Evolutionary conservation across 2,113 vertebrate genomes (phyloP), one percentile per base, ranked within the genome.

Genomic region (Macroglossus sobrinus): DNA sequence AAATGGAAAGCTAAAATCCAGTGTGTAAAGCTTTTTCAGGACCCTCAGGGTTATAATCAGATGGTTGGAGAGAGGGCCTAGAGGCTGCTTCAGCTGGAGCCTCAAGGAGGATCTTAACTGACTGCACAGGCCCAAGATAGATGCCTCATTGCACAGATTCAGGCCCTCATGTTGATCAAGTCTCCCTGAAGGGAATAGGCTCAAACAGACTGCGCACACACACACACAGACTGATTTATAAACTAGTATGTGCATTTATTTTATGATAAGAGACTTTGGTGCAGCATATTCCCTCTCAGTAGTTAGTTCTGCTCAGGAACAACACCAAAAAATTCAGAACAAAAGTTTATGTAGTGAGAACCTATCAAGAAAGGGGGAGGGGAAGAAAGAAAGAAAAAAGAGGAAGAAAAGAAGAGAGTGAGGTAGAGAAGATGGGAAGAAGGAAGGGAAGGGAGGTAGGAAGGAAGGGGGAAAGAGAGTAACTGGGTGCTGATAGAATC

Each of bases 361-460:
- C 13, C 59, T 64, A 57, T 11, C 40, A 7, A 5, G 18, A 4
- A 26, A 13, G 50, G 11, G 12, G 4, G 26, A 5, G 15, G 9
- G 50, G 15, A 26, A 45, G 19, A 8, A 45, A 28, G 18, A 21
- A 18, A 35, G 30, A 59, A n/a, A 7, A 24, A 5, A 4, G 4
- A 3, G 0, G 7, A 3, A 4, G 0, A 12, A 7, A 3, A 1
- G 38, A 8, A 22, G 14, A 19, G 16, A 0, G 33, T 24, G 7
- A 66, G 14, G 43, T 15, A 16, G n/a, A 33, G 15, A 21, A 28
- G 43, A 13, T 11, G 14, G 50, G n/a, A 45, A 7, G 15, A 4
- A 18, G 8, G 33, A 30, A 1, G 24, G 79, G 22, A 18, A 64
- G 68, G 30, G 45, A 88, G 14, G 50, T 50, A 50, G 21, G 11